Evolutionary conservation across 2,797 vertebrate genomes (phyloP).

Genomic region (Champsocephalus gunnari): DNA sequence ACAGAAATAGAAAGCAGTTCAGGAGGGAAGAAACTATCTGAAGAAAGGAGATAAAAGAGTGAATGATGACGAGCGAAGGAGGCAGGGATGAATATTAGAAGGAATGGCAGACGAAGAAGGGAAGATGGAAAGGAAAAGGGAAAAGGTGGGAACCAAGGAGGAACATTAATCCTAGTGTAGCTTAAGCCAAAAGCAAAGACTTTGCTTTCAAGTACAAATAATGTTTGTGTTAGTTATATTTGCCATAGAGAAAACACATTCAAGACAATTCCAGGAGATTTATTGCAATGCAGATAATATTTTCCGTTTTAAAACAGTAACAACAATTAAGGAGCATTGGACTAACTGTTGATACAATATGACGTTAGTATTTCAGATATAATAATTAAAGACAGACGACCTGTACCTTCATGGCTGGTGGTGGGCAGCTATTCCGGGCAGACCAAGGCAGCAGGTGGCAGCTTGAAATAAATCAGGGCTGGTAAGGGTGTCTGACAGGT

Average conservation of each 20-base stretch:
- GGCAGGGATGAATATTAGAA: slow-evolving; percentile 11
- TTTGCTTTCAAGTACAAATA: background rate
- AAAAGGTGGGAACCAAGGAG: background rate
- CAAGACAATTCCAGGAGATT: background rate
- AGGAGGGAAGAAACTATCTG: slow-evolving; percentile 13
- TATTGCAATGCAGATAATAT: background rate
- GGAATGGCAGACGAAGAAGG: background rate
- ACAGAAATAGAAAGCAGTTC: slow-evolving; percentile 34
- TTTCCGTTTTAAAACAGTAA: background rate
- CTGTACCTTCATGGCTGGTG: background rate
- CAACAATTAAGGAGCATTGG: slow-evolving; percentile 14
- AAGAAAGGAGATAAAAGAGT: slow-evolving; percentile 28
- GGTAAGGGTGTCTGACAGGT: slow-evolving; percentile 15
- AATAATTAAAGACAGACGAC: background rate
- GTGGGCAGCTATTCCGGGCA: background rate
- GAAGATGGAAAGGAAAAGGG: background rate
- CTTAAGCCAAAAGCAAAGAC: background rate
- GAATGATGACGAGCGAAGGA: slow-evolving; percentile 16
- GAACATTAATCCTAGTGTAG: background rate
- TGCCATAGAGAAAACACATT: background rate
- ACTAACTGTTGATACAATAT: background rate
- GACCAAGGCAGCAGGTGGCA: slow-evolving; percentile 7
- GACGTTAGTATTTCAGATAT: background rate
- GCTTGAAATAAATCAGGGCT: slow-evolving; percentile 18
- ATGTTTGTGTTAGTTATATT: background rate